These are phyloP conservation scores for Pammene aurita DNA, from an alignment of 2,888 invertebrate genomes.

Conservation along the genomic window DNA sequence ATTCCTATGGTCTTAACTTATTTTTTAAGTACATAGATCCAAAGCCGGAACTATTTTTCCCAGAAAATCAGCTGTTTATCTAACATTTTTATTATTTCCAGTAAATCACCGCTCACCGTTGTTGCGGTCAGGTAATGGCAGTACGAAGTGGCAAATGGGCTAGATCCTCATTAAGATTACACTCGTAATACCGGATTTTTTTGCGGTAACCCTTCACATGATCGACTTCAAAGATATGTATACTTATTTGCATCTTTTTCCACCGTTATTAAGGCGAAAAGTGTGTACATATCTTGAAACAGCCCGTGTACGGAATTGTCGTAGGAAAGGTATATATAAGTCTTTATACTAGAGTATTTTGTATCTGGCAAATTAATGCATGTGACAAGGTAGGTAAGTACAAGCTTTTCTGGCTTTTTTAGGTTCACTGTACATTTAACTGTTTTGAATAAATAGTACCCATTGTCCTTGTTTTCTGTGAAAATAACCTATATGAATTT, in stretches of 20 bases:
- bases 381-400: not conserved
- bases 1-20: too few relatives aligned
- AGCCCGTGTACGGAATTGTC: too few relatives aligned
- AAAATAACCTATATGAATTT: too few relatives aligned
- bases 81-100: constrained; percentile 14
- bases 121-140: constrained; percentile 16
- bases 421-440: not conserved
- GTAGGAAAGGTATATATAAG: not conserved
- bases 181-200: not conserved
- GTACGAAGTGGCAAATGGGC: constrained; percentile 2
- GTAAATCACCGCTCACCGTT: not conserved
- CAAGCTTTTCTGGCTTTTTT: not conserved
- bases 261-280: too few relatives aligned
- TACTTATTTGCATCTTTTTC: too few relatives aligned
- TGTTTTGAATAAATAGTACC: not conserved
- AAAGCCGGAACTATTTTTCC: too few relatives aligned
- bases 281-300: too few relatives aligned
- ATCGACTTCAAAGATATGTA: not conserved
- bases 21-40: too few relatives aligned
- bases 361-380: not conserved
- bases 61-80: too few relatives aligned
- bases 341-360: not conserved
- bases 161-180: constrained; percentile 19
- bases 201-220: constrained; percentile 18
- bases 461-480: not conserved